Conservation (phyloP, 2,888 invertebrate genomes). For the Macroteleia sp. region DNA sequence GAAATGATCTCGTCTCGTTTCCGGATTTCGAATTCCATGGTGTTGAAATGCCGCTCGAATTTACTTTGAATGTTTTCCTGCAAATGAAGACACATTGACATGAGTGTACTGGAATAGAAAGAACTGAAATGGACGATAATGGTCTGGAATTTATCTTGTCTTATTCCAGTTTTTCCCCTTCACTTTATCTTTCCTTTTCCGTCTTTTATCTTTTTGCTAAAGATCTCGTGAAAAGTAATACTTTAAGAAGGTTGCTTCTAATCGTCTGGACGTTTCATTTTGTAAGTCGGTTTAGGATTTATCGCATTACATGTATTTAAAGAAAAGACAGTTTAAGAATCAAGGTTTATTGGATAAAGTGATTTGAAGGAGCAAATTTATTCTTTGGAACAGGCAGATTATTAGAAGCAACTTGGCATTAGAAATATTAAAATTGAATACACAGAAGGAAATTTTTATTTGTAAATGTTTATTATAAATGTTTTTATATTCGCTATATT, state of each 20-base stretch:
- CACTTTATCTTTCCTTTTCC: neutral
- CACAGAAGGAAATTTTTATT: no score
- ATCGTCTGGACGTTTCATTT: neutral
- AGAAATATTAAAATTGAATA: no score
- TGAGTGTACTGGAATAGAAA: neutral
- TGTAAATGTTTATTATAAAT: no score
- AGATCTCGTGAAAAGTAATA: neutral
- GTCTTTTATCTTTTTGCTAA: neutral
- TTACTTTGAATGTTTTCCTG: slow-evolving; percentile 85
- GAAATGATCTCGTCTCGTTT: slow-evolving; percentile 92
- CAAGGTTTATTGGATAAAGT: no score
- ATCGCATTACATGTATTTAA: neutral
- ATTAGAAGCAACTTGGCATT: no score
- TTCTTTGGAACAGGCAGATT: no score
- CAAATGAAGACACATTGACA: slow-evolving; percentile 5
- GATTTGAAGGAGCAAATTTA: no score
- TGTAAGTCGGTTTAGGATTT: slow-evolving; percentile 2
- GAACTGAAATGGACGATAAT: slow-evolving; percentile 1
- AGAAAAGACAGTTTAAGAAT: neutral
- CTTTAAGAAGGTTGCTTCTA: neutral
- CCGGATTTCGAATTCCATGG: slow-evolving; percentile 91
- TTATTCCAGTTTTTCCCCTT: no score
- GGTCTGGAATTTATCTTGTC: neutral
- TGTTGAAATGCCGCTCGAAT: slow-evolving; percentile 87
- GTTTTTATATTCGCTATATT: no score